Base-by-base conservation (phyloP, 2,888 invertebrate genomes). In the Mimachlamys varia region DNA sequence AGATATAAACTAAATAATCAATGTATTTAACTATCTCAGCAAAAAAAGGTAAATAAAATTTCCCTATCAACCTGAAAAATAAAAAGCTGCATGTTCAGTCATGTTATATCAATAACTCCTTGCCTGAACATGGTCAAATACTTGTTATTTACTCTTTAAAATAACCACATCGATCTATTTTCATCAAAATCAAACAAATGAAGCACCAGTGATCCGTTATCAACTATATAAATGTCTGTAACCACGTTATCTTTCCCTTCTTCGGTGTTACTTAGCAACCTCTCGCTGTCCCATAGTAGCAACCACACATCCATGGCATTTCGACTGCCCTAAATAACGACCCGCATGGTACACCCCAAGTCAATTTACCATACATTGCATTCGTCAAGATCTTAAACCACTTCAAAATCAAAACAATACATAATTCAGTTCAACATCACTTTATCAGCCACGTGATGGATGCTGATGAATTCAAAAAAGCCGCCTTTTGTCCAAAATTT, bases 271-370 rank as follows among this genome's bases (percentile, higher is more conserved):
- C 94, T 93, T 93, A 94, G 94, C 94, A 94, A 94, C 94, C 93
- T 90, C 92, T 93, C 90, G 92, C 91, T 92, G 91, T 90, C 92
- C 94, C 93, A 92, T 93, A 92, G 93, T 93, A 93, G 92, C 93
- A 93, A 92, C 93, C 92, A 92, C 93, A 92, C 94, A 93, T 92
- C 94, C 93, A 94, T 93, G 94, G 94, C 93, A 94, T 94, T 94
- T 92, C 58, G 88, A 55, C 88, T 89, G 89, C 50, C 76, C 89
- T 58, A 76, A 76, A 76, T 76, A 76, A 76, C 76, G 76, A 76
- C 76, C 76, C 76, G 76, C 76, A 44, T 89, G 76, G 44, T 76
- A 76, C 37, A 50, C 37, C 62, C 88, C 55, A 90, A 27, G n/a
- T 49, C 49, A 27, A 44, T 76, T 44, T 49, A 62, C 87, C n/a